phyloP scores from a whole-genome alignment of 2,113 vertebrate species.

The Chlamydotis undulata region DNA sequence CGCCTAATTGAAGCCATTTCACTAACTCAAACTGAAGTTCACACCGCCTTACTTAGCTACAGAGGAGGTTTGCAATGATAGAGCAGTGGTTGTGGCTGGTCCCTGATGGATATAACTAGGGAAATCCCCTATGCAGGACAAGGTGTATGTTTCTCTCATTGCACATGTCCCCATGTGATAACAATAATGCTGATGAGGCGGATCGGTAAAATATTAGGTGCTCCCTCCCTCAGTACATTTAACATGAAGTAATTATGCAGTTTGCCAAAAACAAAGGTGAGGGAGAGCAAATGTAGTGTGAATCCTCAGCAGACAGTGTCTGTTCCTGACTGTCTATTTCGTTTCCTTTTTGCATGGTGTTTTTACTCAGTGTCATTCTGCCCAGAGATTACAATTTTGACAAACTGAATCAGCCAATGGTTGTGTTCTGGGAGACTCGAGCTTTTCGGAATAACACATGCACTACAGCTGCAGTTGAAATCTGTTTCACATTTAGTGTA shows the following conservation, averaged over 20 bases:
- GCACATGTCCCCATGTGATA: background rate
- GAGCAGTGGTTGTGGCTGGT: background rate
- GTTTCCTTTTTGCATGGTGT: background rate
- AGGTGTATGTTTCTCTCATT: background rate
- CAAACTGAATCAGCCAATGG: background rate
- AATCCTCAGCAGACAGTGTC: background rate
- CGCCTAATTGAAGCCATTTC: constrained; percentile 6
- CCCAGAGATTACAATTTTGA: background rate
- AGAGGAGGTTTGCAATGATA: background rate
- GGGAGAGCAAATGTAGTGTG: background rate
- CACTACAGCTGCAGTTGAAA: constrained; percentile 37
- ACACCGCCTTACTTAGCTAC: background rate
- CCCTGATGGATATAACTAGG: background rate
- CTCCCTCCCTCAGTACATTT: background rate
- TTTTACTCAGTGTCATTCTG: background rate
- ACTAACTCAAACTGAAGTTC: background rate
- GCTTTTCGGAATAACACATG: constrained; percentile 25
- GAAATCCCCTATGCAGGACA: background rate
- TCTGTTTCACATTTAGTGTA: constrained; percentile 75
- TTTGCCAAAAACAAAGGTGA: background rate
- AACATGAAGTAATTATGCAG: background rate
- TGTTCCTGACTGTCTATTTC: background rate
- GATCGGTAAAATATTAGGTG: background rate
- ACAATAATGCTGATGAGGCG: background rate
- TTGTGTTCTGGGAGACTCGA: background rate